Evolutionary conservation across 2,797 vertebrate genomes (phyloP).

Genomic region (Remorina albescens): DNA sequence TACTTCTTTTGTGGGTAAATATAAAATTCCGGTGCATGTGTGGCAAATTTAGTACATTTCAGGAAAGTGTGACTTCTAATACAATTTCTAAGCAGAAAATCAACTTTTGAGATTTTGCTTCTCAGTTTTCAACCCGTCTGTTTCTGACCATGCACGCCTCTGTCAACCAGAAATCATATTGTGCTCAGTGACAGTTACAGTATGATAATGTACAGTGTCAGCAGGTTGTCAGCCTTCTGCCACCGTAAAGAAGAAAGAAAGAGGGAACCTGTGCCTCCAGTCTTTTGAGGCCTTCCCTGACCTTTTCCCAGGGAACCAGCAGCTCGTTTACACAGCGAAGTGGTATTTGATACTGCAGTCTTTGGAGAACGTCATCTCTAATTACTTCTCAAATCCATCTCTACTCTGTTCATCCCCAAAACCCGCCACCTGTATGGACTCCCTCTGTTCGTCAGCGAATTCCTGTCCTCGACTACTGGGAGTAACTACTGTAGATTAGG

Average conservation of each 20-base stretch:
- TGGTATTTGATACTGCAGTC: slow-evolving; percentile 72
- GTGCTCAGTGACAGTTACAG: slow-evolving; percentile 47
- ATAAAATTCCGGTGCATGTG: not conserved
- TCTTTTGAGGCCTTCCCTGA: slow-evolving; percentile 64
- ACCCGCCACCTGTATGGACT: slow-evolving; percentile 60
- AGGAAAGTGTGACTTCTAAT: too few species aligned
- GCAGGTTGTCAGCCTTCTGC: slow-evolving; percentile 63
- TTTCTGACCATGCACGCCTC: slow-evolving; percentile 18
- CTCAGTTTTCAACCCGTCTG: slow-evolving; percentile 10
- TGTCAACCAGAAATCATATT: slow-evolving; percentile 49
- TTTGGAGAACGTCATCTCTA: slow-evolving; percentile 76
- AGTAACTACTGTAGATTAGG: slow-evolving; percentile 21
- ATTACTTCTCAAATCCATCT: slow-evolving; percentile 80
- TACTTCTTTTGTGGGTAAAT: not conserved
- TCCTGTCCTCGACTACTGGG: slow-evolving; percentile 41
- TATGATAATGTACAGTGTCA: slow-evolving; percentile 50
- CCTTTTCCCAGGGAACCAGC: slow-evolving; percentile 66
- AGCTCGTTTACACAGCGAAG: slow-evolving; percentile 49
- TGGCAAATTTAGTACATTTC: not conserved
- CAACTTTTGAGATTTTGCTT: slow-evolving; percentile 1
- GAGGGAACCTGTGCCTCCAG: slow-evolving; percentile 36
- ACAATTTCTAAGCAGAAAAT: slow-evolving; percentile 17
- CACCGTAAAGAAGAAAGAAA: slow-evolving; percentile 34
- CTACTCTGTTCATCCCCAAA: slow-evolving; percentile 7
- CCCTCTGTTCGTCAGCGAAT: slow-evolving; percentile 58